Evolutionary conservation across 2,113 vertebrate genomes (phyloP), one percentile per base, ranked within the genome.

Genomic region (Triplophysa dalaica): DNA sequence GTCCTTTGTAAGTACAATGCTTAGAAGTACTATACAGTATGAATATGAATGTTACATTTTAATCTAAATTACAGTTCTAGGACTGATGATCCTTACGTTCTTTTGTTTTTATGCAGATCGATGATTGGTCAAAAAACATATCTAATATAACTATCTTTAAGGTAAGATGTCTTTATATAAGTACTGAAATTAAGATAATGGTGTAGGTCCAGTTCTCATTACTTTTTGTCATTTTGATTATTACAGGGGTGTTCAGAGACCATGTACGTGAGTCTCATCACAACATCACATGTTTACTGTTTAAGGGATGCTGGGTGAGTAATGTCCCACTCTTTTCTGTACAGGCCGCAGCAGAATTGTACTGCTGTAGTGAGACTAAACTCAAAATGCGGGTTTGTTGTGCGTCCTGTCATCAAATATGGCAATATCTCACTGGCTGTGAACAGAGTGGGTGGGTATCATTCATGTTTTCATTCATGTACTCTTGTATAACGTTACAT

Each of bases 401-500:
- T 87, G n/a, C 90, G 90, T 78, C 14, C 4, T 0, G 24, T 83
- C 2, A 75, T 91, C 10, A 7, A 45, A 24, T 17, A 61, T 12
- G 22, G 70, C 8, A 2, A 52, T 11, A 1, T 10, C 43, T 2
- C 2, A 2, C 78, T 87, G 16, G 0, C 0, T 12, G 83, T 91
- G 66, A 85, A 29, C 2, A 84, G 81, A 88, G 85, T 82, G 16
- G 91, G 92, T 92, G 68, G 73, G 90, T 83, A 19, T 38, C 26
- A 56, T 56, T 5, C 1, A 50, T 4, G 9, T 0, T 48, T 48
- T 11, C 12, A 12, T 12, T 11, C 13, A 48, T 13, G 45, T 43
- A 43, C 8, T 43, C 7, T 52, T 17, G 16, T 52, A 16, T 52
- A 17, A 52, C 3, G 3, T 52, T 52, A 52, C 3, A 16, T 52